phyloP scores from a whole-genome alignment of 2,113 vertebrate species.

The Crocuta crocuta region DNA sequence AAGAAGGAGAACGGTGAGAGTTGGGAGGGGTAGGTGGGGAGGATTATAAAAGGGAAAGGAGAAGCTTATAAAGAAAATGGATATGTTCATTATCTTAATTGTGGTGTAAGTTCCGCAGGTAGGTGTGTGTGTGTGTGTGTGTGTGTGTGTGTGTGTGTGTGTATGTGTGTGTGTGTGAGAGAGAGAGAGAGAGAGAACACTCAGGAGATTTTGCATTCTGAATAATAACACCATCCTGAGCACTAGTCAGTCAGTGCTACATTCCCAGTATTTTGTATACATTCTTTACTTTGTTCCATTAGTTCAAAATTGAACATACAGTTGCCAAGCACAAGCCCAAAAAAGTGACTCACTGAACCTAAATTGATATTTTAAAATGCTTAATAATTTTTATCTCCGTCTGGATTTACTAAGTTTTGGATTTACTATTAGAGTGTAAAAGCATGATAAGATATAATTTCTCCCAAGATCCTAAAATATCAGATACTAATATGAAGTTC shows the following conservation, averaged over 20 bases:
- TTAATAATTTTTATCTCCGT: slow-evolving; percentile 49
- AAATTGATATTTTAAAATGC: slow-evolving; percentile 52
- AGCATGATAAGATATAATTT: background rate
- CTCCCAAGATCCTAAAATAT: background rate
- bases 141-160: background rate
- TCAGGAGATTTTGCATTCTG: background rate
- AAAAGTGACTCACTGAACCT: slow-evolving; percentile 22
- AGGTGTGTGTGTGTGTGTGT: background rate
- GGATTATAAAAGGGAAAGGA: background rate
- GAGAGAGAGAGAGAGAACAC: background rate
- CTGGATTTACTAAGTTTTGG: slow-evolving; percentile 60
- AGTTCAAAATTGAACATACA: slow-evolving; percentile 31
- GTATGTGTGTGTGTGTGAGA: no score
- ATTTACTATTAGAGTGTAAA: slow-evolving; percentile 47
- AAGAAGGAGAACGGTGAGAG: background rate
- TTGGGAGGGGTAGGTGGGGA: background rate
- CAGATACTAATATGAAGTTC: background rate
- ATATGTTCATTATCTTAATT: background rate
- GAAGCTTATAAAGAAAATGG: background rate
- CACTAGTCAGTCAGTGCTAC: background rate
- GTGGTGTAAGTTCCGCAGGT: background rate
- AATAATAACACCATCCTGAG: background rate
- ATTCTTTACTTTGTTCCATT: slow-evolving; percentile 22
- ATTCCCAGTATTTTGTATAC: background rate
- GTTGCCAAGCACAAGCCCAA: background rate